phyloP scores from a whole-genome alignment of 2,888 invertebrate genomes.

The Lepidochitona cinerea region DNA sequence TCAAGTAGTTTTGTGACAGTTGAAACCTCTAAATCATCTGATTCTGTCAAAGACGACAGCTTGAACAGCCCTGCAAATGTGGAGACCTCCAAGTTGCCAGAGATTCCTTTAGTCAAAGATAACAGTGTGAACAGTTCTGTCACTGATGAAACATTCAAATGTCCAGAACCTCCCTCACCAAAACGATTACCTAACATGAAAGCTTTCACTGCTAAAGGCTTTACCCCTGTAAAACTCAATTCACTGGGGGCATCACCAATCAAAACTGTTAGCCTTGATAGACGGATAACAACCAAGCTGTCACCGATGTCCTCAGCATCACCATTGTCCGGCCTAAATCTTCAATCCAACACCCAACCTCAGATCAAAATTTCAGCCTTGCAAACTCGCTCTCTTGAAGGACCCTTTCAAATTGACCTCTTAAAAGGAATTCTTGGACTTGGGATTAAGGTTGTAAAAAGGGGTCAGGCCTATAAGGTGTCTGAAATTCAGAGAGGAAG shows the following conservation, averaged over 20 bases:
- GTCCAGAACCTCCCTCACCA: no score
- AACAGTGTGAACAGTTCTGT: no score
- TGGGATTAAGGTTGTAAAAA: slow-evolving; percentile 58
- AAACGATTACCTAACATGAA: background rate
- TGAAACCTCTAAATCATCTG: no score
- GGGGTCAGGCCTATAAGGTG: slow-evolving; percentile 50
- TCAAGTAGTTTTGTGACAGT: no score
- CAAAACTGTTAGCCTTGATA: background rate
- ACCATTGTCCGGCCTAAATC: background rate
- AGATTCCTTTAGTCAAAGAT: no score
- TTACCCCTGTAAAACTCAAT: background rate
- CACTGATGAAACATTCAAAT: no score
- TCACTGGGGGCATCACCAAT: background rate
- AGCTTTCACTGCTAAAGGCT: background rate
- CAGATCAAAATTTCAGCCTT: background rate
- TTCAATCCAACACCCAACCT: background rate
- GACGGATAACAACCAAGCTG: background rate
- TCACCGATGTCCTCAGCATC: background rate
- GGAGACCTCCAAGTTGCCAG: no score
- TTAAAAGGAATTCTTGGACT: slow-evolving; percentile 64
- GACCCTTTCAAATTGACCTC: slow-evolving; percentile 62
- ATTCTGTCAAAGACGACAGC: no score
- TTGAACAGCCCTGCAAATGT: no score
- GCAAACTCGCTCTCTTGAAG: slow-evolving; percentile 42
- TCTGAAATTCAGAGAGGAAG: slow-evolving; percentile 57